Conservation (phyloP, 92 coral and sea anemone genomes). For the Pocillopora grandis region DNA sequence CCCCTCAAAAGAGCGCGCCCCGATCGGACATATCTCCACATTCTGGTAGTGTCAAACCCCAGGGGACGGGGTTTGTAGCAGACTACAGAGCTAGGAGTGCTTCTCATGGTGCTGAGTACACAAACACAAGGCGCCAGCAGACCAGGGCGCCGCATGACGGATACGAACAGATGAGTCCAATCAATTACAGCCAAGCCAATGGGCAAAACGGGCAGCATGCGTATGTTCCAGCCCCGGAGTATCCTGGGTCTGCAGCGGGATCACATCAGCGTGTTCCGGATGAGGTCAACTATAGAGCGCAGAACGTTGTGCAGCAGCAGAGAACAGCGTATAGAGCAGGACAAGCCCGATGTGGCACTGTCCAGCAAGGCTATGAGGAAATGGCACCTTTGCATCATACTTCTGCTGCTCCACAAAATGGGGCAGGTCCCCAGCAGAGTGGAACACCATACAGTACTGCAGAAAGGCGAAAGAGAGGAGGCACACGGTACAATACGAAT, state of each 20-base stretch:
- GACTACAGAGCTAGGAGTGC: constrained; percentile 18
- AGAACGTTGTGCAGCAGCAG: neutral
- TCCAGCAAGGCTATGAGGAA: constrained; percentile 21
- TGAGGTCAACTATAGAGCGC: neutral
- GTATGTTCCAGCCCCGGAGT: neutral
- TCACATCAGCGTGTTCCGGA: constrained; percentile 7
- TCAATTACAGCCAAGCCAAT: constrained; percentile 11
- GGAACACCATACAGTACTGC: constrained; percentile 5
- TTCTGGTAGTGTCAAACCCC: neutral
- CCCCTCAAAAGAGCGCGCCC: constrained; percentile 17
- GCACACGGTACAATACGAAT: neutral
- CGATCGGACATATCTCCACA: constrained; percentile 7
- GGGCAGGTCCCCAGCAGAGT: neutral
- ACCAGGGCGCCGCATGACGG: constrained; percentile 28
- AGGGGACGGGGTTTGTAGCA: neutral
- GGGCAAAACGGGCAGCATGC: neutral
- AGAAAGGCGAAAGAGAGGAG: neutral
- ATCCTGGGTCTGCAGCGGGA: constrained; percentile 12
- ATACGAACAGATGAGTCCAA: constrained; percentile 24
- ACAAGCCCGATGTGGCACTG: neutral
- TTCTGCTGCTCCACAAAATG: constrained; percentile 4
- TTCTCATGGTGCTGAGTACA: constrained; percentile 9
- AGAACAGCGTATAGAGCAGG: constrained; percentile 15
- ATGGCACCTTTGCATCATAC: constrained; percentile 19
- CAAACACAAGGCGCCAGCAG: constrained; percentile 13